Percentiles rank a stretch among this genome's conserved stretches.
These are phyloP conservation scores for Smithornis capensis DNA, from an alignment of 2,113 vertebrate genomes.

Conservation along the genomic window DNA sequence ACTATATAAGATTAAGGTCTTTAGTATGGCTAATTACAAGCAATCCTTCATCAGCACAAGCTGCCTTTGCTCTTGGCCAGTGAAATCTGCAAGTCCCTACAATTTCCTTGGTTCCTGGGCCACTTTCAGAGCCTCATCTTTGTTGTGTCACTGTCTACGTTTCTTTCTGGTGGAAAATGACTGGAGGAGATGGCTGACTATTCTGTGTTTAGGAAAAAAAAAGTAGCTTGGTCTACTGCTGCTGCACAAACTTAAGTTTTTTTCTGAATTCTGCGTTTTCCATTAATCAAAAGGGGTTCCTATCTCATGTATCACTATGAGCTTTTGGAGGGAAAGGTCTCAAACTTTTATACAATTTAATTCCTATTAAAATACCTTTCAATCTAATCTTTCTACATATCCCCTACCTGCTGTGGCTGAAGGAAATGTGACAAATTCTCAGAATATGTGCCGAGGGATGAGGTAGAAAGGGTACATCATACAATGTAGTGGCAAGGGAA, in stretches of 20 bases:
- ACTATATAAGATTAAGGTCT: constrained; percentile 25
- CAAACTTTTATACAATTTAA: not conserved
- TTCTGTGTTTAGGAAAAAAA: not conserved
- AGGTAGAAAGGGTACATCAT: not conserved
- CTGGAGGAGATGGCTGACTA: not conserved
- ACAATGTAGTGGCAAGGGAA: not conserved
- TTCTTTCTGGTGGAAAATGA: not conserved
- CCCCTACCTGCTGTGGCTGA: not conserved
- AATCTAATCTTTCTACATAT: not conserved
- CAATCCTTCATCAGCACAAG: not conserved
- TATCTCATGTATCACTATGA: not conserved
- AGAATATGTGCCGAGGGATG: not conserved
- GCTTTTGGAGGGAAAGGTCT: not conserved
- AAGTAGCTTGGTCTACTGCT: not conserved
- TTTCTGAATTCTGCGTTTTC: not conserved
- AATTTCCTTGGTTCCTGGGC: not conserved
- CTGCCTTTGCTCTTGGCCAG: not conserved
- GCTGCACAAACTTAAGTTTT: not conserved
- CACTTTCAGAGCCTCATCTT: not conserved
- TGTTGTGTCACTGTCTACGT: not conserved
- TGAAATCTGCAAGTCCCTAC: not conserved
- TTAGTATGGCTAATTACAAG: constrained; percentile 17
- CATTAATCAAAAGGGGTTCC: not conserved
- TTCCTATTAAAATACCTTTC: not conserved
- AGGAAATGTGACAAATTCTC: not conserved